Evolutionary conservation across 1,140 invertebrate species (phyloP).

Genomic region (Bombus difficillimus): DNA sequence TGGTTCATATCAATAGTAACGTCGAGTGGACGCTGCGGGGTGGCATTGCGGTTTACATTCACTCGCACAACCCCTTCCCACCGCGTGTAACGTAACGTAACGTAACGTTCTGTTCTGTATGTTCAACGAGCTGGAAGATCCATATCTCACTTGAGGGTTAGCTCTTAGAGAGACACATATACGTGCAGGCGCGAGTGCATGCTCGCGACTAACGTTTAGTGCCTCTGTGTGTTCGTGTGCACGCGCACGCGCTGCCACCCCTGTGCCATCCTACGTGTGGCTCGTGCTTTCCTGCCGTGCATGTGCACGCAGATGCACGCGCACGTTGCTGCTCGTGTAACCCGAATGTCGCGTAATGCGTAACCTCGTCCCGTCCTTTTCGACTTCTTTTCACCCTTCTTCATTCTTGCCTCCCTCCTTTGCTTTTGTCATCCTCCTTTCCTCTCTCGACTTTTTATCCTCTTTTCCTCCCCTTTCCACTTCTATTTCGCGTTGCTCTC

Average conservation of each 20-base stretch:
- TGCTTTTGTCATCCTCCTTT: too few species aligned
- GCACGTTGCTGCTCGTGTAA: slow-evolving; percentile 35
- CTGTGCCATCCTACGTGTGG: not conserved
- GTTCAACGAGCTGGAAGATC: slow-evolving; percentile 80
- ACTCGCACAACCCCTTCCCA: slow-evolving; percentile 64
- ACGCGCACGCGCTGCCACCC: slow-evolving; percentile 38
- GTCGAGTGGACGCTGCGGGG: slow-evolving; percentile 59
- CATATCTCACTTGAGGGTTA: slow-evolving; percentile 78
- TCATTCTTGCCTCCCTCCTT: not conserved
- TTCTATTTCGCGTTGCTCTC: too few species aligned
- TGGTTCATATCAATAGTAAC: slow-evolving; percentile 63
- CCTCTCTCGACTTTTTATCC: not conserved
- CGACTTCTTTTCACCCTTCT: slow-evolving; percentile 39
- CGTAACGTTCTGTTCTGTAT: slow-evolving; percentile 74
- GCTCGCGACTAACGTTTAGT: slow-evolving; percentile 28
- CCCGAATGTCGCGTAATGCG: slow-evolving; percentile 38
- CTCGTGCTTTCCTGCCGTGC: not conserved
- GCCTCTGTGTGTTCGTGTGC: slow-evolving; percentile 33
- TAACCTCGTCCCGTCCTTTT: slow-evolving; percentile 30
- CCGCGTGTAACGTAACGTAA: slow-evolving; percentile 62
- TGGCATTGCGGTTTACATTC: slow-evolving; percentile 64
- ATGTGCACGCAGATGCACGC: slow-evolving; percentile 14
- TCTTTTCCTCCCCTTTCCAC: not conserved
- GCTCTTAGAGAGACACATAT: slow-evolving; percentile 65
- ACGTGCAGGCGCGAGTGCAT: slow-evolving; percentile 45